phyloP scores from a whole-genome alignment of 1,140 invertebrate species.

The Neuroterus valhalla region DNA sequence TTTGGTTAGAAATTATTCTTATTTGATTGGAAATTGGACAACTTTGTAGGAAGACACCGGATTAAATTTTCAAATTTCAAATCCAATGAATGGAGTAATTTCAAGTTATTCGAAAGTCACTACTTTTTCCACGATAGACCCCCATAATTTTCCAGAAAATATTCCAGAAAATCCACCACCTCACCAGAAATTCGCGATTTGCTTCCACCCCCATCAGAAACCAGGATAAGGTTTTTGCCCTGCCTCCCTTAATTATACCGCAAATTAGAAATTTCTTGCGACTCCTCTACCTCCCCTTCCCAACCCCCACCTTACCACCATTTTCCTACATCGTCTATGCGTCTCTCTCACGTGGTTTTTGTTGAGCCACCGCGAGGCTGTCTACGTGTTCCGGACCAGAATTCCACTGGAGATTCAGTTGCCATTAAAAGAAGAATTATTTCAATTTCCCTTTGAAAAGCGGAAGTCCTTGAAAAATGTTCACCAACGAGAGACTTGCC shows the following conservation, averaged over 20 bases:
- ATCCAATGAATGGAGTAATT: too few species aligned
- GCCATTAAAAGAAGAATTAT: background rate
- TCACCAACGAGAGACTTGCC: conserved; percentile 44
- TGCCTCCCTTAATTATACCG: conserved; percentile 71
- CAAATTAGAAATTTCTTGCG: conserved; percentile 73
- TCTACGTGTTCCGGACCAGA: conserved; percentile 53
- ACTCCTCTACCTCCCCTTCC: background rate
- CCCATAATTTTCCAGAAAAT: background rate
- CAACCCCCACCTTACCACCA: background rate
- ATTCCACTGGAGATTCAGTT: conserved; percentile 52
- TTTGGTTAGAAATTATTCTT: too few species aligned
- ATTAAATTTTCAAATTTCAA: too few species aligned
- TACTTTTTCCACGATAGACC: too few species aligned
- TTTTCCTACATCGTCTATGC: conserved; percentile 35
- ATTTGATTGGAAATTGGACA: too few species aligned
- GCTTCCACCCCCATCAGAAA: conserved; percentile 59
- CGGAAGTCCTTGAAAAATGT: conserved; percentile 32
- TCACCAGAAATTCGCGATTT: conserved; percentile 62
- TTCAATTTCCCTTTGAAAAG: conserved; percentile 24
- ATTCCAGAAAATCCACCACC: conserved; percentile 7
- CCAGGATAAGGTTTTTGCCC: conserved; percentile 66
- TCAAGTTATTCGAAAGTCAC: too few species aligned
- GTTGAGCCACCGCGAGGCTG: conserved; percentile 62
- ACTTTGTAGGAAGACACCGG: too few species aligned
- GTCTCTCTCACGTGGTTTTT: conserved; percentile 63